Base-by-base conservation (phyloP, 2,797 vertebrate species). In the Pseudochaenichthys georgianus region DNA sequence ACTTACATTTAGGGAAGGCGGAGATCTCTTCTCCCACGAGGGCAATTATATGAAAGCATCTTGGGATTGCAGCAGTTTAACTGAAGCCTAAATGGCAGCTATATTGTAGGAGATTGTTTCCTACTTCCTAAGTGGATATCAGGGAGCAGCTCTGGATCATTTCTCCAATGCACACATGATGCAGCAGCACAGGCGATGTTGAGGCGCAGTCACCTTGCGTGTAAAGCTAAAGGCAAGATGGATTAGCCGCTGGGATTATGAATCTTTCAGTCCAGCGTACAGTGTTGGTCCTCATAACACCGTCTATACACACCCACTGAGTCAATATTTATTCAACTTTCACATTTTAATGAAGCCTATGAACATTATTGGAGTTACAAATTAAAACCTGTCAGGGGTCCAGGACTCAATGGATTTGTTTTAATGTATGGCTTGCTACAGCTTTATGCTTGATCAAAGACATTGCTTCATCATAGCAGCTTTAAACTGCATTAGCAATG, bases 51-150 rank as follows among this genome's bases (percentile, higher is more conserved):
- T 66, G 47, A 34, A 9, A 77, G 59, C 13, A 17, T 84, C 71
- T 61, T 3, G 4, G 69, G 60, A 86, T 53, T 68, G 78, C 71
- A 70, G 74, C 78, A 73, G 73, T 87, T 92, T 87, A 91, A 74
- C 86, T 72, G 66, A 5, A 61, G 72, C 72, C 62, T 85, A 64
- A 86, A 83, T 73, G 75, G 79, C 81, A 66, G 76, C 75, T 57
- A 28, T 81, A 57, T 72, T 54, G 55, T 51, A 28, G 60, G 63
- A 69, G 64, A 85, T 71, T 7, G 60, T 77, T 78, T 71, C 70
- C 77, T 73, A 82, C 88, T 28, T 28, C 23, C 28, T 83, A 90
- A 78, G 70, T 68, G 21, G 63, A 82, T 89, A 84, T 90, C 75
- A 75, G 81, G 81, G 88, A 86, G 79, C 70, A 72, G 65, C 70